Base-by-base conservation (phyloP, 1,140 invertebrate species). In the Elymnias hypermnestra region DNA sequence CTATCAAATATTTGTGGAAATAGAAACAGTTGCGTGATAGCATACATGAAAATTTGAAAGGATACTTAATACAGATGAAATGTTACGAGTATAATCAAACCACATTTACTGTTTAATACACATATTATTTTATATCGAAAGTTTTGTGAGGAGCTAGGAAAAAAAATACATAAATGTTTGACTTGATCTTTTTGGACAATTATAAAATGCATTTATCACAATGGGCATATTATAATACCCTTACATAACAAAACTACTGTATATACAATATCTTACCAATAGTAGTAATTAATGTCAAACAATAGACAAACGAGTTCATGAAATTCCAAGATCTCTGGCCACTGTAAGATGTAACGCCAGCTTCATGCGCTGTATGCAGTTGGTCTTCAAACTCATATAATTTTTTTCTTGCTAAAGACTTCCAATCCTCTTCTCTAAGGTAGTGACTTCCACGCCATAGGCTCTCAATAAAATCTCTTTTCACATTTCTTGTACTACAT, bases 251-350 rank as follows among this genome's bases (percentile, higher is more conserved):
- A 49, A 25, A n/a, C n/a, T n/a, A n/a, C n/a, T n/a, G n/a, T n/a
- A n/a, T n/a, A n/a, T n/a, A n/a, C n/a, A 31, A 43, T 47, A 21
- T 61, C 89, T 93, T 90, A 97, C 96, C 97, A 86, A 98, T 98
- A 12, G 97, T 98, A 8, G 97, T 97, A 55, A 97, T 90, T 52
- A 98, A 89, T 39, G 96, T 97, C 59, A 97, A 87, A 72, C 94
- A 95, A 86, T 96, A 99, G 46, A 97, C 92, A 41, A 98, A 89
- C 0, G 96, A 92, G 75, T 98, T 97, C 77, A 96, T 89, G 83
- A 97, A 98, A 59, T 92, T 96, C 96, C 97, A 98, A 6, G 93
- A 92, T 60, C 90, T 91, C 58, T 93, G 91, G 2, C 94, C 95
- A 29, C 94, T 95, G 66, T 94, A 95, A 0, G 90, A 90, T 12